Evolutionary conservation across 2,888 invertebrate species (phyloP), one percentile per base, ranked within the genome.

Genomic region (Physocephala rufipes): DNA sequence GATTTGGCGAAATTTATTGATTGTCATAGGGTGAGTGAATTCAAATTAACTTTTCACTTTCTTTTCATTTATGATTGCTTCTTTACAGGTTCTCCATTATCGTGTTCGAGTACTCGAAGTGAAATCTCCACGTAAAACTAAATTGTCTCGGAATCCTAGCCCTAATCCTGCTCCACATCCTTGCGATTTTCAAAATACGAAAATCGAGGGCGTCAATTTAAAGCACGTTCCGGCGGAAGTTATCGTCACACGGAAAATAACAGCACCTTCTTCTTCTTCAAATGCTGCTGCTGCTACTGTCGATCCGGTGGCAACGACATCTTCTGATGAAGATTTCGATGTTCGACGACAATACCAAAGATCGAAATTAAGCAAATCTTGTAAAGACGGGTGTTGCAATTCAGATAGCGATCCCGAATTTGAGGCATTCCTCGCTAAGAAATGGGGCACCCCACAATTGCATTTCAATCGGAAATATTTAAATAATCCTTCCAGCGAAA

Each of bases 391-490:
- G 12, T 69, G 75, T 63, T 76, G 75, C 43, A 77, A 80, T 24
- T 76, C 78, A 1, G 83, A 82, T 26, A 79, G 77, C 63, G 79
- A 79, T 77, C 76, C 76, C 24, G 81, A 80, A 71, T 78, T 79
- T 59, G 79, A 81, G 65, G 77, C 76, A 2, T 76, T 74, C 47
- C 77, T 82, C 30, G 82, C 79, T 43, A 83, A 83, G 45, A 85
- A 83, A 45, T 85, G 85, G 85, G 84, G 85, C 28, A 84, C 84
- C 13, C 84, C 84, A 2, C 84, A 84, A 64, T 58, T 85, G 76
- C 80, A 84, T 68, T 84, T 84, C 59, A 85, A 85, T 77, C 80
- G 85, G n/a, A 84, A 84, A 73, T 84, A 82, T 71, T 77, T 84
- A 61, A 78, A 78, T 21, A 78, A 72, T n/a, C 73, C 77, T 9